Base-by-base conservation (phyloP, 2,888 invertebrate genomes). In the Harpalus rubripes region DNA sequence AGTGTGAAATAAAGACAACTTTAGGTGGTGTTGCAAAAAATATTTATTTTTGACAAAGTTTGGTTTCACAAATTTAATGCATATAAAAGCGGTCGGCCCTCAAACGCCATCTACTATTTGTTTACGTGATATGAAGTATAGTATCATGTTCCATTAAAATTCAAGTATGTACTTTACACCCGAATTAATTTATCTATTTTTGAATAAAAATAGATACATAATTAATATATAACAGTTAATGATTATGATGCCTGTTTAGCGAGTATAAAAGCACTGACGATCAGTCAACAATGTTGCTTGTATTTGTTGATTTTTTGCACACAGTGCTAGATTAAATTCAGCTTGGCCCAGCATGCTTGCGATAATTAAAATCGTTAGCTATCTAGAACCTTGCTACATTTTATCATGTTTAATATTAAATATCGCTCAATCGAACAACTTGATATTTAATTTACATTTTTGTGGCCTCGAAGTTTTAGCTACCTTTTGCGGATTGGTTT, bases 291-390 rank as follows among this genome's bases (percentile, higher is more conserved):
- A 12, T 12, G 18, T 7, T 72, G 10, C 39, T 56, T 52, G 1
- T 74, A 56, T 6, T n/a, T 68, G 39, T 68, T 44, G 7, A 18
- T 44, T 76, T 76, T 76, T 76, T 32, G 76, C 76, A 76, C 68
- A 26, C 44, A 76, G 76, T 76, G 76, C 76, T 76, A 52, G 76
- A 76, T 52, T 7, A 76, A 76, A 68, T 15, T 68, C 39, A 52
- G 76, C 52, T 76, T 22, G 76, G 76, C 5, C 86, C 86, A 79
- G 86, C 86, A 86, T 85, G 86, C 76, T 85, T 8, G 82, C 86
- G 86, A 84, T 87, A 85, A 84, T 63, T 61, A 16, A 85, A 84
- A 26, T 80, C 26, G 76, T 44, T 6, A 16, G 56, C 76, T 44
- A 52, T 76, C 76, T 76, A 52, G 76, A 76, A n/a, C 39, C 68